Evolutionary conservation across 2,888 invertebrate species (phyloP).

Genomic region (Ophonus ardosiacus): DNA sequence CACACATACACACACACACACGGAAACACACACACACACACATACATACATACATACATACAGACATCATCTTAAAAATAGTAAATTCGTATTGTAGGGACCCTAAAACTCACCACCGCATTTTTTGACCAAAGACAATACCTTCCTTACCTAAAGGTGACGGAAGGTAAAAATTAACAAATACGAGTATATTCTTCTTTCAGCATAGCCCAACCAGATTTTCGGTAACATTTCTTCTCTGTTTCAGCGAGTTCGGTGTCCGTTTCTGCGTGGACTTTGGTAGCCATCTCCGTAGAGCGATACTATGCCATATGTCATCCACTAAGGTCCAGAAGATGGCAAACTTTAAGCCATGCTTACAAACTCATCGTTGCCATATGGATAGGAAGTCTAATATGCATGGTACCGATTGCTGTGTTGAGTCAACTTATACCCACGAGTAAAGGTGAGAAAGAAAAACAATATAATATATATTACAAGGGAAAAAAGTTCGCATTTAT

Average conservation of each 20-base stretch:
- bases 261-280: conserved; percentile 87
- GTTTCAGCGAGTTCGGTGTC: conserved; percentile 85
- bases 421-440: conserved; percentile 79
- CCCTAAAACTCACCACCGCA: no score
- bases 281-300: conserved; percentile 87
- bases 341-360: conserved; percentile 86
- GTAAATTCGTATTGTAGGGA: no score
- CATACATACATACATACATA: no score
- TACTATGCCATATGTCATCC: conserved; percentile 90
- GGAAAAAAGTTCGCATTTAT: no score
- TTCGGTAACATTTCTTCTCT: conserved; percentile 7
- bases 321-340: conserved; percentile 85
- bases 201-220: neutral
- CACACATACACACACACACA: no score
- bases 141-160: no score
- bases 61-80: no score
- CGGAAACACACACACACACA: no score
- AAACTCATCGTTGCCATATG: conserved; percentile 83
- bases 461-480: neutral
- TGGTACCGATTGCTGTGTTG: conserved; percentile 81
- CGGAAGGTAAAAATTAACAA: no score
- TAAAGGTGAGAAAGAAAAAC: conserved; percentile 69
- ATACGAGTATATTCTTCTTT: neutral
- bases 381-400: conserved; percentile 81
- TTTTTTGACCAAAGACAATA: no score